A percentile compares a stretch with the other conserved stretches of the same genome.
Conservation (phyloP, 1,140 invertebrate genomes). For the Pseudomyrmex gracilis region DNA sequence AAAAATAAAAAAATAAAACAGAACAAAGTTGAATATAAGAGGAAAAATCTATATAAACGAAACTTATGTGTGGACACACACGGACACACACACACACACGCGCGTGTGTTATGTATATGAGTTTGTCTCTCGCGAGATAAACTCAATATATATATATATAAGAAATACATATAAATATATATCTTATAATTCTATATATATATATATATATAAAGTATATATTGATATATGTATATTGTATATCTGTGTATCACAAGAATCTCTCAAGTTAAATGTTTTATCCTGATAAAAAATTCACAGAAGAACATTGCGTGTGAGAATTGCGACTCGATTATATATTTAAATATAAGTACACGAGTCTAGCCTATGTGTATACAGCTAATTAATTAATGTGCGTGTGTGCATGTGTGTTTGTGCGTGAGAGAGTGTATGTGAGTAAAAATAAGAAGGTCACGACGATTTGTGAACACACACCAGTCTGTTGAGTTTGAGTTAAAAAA, state of each 20-base stretch:
- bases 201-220: constrained; percentile 54
- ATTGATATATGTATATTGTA: constrained; percentile 64
- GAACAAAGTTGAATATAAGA: constrained; percentile 28
- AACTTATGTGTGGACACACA: constrained; percentile 41
- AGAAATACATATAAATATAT: constrained; percentile 64
- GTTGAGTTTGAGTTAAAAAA: not conserved
- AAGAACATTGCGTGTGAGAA: constrained; percentile 54
- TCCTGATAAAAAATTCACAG: constrained; percentile 72
- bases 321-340: constrained; percentile 65
- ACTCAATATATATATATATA: constrained; percentile 27
- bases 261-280: constrained; percentile 75
- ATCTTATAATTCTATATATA: constrained; percentile 51
- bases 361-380: constrained; percentile 76
- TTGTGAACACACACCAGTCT: constrained; percentile 30
- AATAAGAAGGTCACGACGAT: not conserved
- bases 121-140: constrained; percentile 37
- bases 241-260: constrained; percentile 73
- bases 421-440: no score
- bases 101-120: constrained; percentile 20
- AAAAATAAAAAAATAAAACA: constrained; percentile 40
- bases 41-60: constrained; percentile 62
- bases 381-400: constrained; percentile 43
- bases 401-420: no score
- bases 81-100: no score
- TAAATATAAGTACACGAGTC: constrained; percentile 68